Percentiles rank a stretch among this genome's conserved stretches.
Conservation (phyloP, 2,888 invertebrate genomes). For the Lycophotia porphyrea region DNA sequence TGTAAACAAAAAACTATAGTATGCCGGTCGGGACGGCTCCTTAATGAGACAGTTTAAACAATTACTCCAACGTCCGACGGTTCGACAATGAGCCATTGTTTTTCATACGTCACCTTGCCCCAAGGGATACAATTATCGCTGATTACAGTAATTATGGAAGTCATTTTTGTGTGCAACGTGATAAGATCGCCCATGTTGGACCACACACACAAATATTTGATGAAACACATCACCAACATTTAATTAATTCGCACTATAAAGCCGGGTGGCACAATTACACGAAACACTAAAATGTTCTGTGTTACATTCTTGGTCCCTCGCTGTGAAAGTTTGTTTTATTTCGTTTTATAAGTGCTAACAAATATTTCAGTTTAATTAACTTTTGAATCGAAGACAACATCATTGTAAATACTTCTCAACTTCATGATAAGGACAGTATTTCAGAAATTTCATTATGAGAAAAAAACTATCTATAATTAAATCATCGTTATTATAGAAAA, state of each 20-base stretch:
- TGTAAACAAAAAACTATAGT: slow-evolving; percentile 68
- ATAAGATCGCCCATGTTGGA: slow-evolving; percentile 57
- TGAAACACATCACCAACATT: slow-evolving; percentile 52
- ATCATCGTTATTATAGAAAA: slow-evolving; percentile 50
- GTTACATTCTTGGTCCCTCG: slow-evolving; percentile 48
- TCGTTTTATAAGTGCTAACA: slow-evolving; percentile 31
- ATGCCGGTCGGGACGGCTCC: slow-evolving; percentile 62
- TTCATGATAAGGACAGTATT: slow-evolving; percentile 21
- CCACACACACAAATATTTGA: slow-evolving; percentile 62
- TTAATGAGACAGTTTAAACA: slow-evolving; percentile 81
- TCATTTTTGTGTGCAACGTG: slow-evolving; percentile 66
- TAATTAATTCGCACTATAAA: slow-evolving; percentile 60
- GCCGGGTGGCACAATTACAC: slow-evolving; percentile 48
- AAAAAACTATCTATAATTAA: slow-evolving; percentile 54
- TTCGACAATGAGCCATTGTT: slow-evolving; percentile 78
- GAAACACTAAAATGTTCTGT: slow-evolving; percentile 50
- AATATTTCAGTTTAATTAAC: slow-evolving; percentile 51
- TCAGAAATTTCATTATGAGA: slow-evolving; percentile 23
- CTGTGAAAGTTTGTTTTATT: slow-evolving; percentile 44
- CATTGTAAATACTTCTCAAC: slow-evolving; percentile 11
- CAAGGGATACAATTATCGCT: slow-evolving; percentile 76
- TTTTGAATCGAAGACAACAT: slow-evolving; percentile 13
- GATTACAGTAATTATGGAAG: slow-evolving; percentile 80
- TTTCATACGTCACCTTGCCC: slow-evolving; percentile 80
- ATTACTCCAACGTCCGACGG: slow-evolving; percentile 77